Conservation (phyloP, 2,888 invertebrate species). For the Caenorhabditis zanzibari region DNA sequence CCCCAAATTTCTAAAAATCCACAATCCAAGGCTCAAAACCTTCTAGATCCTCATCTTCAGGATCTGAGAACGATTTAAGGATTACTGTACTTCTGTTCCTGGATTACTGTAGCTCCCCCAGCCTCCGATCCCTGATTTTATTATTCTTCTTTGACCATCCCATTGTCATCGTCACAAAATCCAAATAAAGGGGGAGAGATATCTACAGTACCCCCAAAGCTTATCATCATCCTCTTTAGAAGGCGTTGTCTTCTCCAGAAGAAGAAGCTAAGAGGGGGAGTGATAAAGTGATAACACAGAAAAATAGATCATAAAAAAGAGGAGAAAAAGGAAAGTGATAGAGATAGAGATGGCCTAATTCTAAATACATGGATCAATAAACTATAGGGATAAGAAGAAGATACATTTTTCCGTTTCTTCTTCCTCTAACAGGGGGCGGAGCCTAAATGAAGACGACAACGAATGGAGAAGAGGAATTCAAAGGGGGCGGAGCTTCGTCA, state of each 20-base stretch:
- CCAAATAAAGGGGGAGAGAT: not conserved
- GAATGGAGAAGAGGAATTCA: not conserved
- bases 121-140: too few relatives aligned
- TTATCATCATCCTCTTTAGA: not conserved
- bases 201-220: not conserved
- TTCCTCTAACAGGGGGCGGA: not conserved
- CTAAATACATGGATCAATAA: not conserved
- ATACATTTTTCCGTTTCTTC: constrained; percentile 58
- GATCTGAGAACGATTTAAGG: too few relatives aligned
- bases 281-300: not conserved
- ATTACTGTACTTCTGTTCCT: too few relatives aligned
- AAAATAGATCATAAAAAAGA: constrained; percentile 5
- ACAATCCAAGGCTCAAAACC: too few relatives aligned
- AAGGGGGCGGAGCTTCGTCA: not conserved
- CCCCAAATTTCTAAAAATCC: too few relatives aligned
- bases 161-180: not conserved
- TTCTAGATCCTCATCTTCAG: too few relatives aligned
- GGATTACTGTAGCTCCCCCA: too few relatives aligned
- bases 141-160: too few relatives aligned
- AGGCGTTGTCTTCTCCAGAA: too few relatives aligned
- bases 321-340: not conserved
- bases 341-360: not conserved
- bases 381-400: not conserved
- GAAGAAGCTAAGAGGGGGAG: constrained; percentile 1
- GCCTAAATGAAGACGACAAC: not conserved